Evolutionary conservation across 2,888 invertebrate species (phyloP).

Genomic region (Andrena haemorrhoa): DNA sequence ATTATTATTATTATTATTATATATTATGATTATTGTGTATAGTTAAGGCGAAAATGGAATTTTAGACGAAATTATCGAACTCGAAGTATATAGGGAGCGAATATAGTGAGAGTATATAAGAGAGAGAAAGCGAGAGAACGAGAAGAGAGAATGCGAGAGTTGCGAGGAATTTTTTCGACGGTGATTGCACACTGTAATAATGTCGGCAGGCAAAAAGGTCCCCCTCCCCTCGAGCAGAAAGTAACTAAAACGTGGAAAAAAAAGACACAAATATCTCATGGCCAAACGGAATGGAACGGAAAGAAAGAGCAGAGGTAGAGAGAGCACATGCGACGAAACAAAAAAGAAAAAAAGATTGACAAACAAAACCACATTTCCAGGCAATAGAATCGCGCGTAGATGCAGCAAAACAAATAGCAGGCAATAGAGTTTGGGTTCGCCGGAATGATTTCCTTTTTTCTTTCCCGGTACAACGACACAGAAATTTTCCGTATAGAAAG

Average conservation of each 20-base stretch:
- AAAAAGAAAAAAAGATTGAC: background rate
- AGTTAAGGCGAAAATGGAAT: constrained; percentile 80
- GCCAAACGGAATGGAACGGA: constrained; percentile 35
- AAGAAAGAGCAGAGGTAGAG: constrained; percentile 39
- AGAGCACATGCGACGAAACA: constrained; percentile 51
- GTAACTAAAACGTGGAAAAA: constrained; percentile 40
- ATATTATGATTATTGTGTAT: constrained; percentile 80
- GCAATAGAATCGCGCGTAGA: constrained; percentile 36
- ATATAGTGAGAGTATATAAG: constrained; percentile 61
- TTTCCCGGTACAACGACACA: constrained; percentile 33
- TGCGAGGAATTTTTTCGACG: constrained; percentile 69
- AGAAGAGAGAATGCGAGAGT: constrained; percentile 67
- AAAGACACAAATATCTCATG: constrained; percentile 41
- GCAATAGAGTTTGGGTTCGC: constrained; percentile 57
- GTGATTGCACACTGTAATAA: constrained; percentile 82
- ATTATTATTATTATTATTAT: constrained; percentile 79
- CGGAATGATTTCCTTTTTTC: constrained; percentile 47
- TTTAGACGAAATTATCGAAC: constrained; percentile 76
- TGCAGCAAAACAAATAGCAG: constrained; percentile 40
- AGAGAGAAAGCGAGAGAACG: constrained; percentile 68
- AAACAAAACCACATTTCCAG: constrained; percentile 34
- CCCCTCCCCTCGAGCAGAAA: constrained; percentile 70
- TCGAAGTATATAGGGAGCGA: constrained; percentile 73
- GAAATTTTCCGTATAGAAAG: constrained; percentile 12
- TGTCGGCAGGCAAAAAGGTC: constrained; percentile 78